Conservation (phyloP, 1,140 invertebrate genomes). For the Drosophila carrolli region DNA sequence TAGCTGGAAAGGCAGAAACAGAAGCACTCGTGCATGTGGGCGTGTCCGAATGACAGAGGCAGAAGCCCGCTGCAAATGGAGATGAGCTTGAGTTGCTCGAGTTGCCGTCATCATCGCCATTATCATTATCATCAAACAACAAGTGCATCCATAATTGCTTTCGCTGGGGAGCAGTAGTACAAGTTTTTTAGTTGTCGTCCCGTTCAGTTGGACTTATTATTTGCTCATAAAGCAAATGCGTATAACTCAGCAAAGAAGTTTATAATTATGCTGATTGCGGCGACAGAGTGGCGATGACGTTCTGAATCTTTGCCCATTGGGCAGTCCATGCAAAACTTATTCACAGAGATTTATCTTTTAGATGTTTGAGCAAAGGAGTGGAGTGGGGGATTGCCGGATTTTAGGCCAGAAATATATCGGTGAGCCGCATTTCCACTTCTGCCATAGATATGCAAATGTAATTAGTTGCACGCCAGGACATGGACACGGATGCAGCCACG, state of each 20-base stretch:
- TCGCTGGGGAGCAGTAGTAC: slow-evolving; percentile 18
- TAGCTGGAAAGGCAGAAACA: slow-evolving; percentile 17
- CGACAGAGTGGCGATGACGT: slow-evolving; percentile 46
- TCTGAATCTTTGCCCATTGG: neutral
- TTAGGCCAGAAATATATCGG: slow-evolving; percentile 52
- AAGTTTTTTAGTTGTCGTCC: slow-evolving; percentile 41
- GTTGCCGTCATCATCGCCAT: slow-evolving; percentile 32
- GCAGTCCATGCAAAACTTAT: too few species aligned
- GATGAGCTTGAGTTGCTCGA: slow-evolving; percentile 16
- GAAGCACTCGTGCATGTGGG: slow-evolving; percentile 68
- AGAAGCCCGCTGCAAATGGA: slow-evolving; percentile 19
- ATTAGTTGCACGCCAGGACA: slow-evolving; percentile 73
- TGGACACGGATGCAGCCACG: slow-evolving; percentile 29
- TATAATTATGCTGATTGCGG: slow-evolving; percentile 80
- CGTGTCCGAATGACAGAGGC: slow-evolving; percentile 55
- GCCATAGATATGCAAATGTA: slow-evolving; percentile 80
- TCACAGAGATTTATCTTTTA: too few species aligned
- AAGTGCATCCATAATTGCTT: slow-evolving; percentile 77
- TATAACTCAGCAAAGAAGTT: slow-evolving; percentile 62
- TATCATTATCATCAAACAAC: slow-evolving; percentile 26
- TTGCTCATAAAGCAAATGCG: slow-evolving; percentile 60
- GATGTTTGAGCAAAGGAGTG: too few species aligned
- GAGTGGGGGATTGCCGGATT: neutral
- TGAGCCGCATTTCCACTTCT: slow-evolving; percentile 56
- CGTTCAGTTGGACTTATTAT: slow-evolving; percentile 34